phyloP scores from a whole-genome alignment of 1,140 invertebrate genomes.

The Drosophila pseudoobscura region DNA sequence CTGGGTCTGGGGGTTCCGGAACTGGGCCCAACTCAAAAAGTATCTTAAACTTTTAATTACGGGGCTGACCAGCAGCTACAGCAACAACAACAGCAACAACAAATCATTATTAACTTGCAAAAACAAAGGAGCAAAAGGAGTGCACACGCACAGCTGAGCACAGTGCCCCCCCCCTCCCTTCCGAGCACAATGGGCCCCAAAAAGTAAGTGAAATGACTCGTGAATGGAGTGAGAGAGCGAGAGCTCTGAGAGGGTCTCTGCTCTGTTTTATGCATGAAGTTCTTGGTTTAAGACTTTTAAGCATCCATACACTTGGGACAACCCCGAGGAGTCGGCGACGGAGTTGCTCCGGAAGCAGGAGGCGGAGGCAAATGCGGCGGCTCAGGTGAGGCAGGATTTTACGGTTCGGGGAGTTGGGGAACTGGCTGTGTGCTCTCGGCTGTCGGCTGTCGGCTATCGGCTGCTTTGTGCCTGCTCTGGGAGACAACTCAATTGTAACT shows the following conservation, averaged over 20 bases:
- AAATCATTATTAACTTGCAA: constrained; percentile 78
- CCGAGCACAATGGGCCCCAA: constrained; percentile 2
- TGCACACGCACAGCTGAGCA: constrained; percentile 52
- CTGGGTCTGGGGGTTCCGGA: too few species aligned
- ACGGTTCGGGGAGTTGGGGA: background rate
- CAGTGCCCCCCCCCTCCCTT: too few species aligned
- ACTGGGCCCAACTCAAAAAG: constrained; percentile 63
- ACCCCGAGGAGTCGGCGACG: constrained; percentile 25
- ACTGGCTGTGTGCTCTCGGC: background rate
- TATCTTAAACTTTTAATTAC: constrained; percentile 81
- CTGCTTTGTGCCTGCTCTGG: background rate
- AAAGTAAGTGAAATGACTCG: constrained; percentile 45
- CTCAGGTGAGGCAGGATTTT: constrained; percentile 16
- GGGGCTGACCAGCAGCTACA: constrained; percentile 60
- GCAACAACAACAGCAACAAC: constrained; percentile 39
- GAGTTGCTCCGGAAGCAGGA: background rate
- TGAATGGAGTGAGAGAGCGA: constrained; percentile 28
- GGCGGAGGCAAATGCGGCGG: constrained; percentile 3
- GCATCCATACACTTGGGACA: constrained; percentile 44
- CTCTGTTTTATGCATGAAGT: constrained; percentile 44
- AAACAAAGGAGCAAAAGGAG: constrained; percentile 28
- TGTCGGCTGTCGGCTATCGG: background rate
- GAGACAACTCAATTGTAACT: constrained; percentile 43
- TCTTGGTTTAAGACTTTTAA: constrained; percentile 46
- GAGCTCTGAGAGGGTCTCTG: background rate